A percentile compares a stretch with the other conserved stretches of the same genome.
These are phyloP conservation scores for Eulemur coronatus DNA, from an alignment of 2,797 vertebrate species.

Conservation along the genomic window DNA sequence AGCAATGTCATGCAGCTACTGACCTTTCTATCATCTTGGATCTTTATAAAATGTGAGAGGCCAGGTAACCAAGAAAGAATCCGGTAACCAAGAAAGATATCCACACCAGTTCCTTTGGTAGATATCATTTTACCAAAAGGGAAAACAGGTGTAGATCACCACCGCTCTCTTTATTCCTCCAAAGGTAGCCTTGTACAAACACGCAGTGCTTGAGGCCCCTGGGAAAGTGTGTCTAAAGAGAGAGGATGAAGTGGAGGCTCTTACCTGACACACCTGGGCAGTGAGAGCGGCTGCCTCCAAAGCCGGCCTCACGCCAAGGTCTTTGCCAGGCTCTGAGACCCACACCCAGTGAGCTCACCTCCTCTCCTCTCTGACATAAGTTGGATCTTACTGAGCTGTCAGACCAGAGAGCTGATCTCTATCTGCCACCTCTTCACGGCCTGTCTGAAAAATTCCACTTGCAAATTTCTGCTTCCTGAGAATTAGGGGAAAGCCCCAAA, in stretches of 20 bases:
- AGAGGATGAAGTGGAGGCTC: neutral
- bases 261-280: neutral
- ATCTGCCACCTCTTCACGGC: conserved; percentile 41
- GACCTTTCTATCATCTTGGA: neutral
- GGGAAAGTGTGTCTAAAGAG: neutral
- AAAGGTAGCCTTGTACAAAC: neutral
- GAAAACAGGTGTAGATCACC: neutral
- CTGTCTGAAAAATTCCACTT: conserved; percentile 64
- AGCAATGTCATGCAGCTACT: neutral
- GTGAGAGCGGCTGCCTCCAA: neutral
- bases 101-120: neutral
- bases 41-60: conserved; percentile 36
- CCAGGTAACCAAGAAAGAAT: neutral
- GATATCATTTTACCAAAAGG: conserved; percentile 16
- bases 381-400: neutral
- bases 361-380: conserved; percentile 48
- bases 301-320: neutral
- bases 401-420: conserved; percentile 25
- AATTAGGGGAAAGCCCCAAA: conserved; percentile 38
- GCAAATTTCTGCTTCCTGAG: conserved; percentile 61
- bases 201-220: neutral
- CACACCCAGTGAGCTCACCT: neutral
- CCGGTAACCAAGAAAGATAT: neutral
- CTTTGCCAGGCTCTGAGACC: conserved; percentile 8
- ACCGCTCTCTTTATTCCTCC: neutral